These are phyloP conservation scores for Tragelaphus strepsiceros DNA, from an alignment of 2,113 vertebrate genomes.

Conservation along the genomic window DNA sequence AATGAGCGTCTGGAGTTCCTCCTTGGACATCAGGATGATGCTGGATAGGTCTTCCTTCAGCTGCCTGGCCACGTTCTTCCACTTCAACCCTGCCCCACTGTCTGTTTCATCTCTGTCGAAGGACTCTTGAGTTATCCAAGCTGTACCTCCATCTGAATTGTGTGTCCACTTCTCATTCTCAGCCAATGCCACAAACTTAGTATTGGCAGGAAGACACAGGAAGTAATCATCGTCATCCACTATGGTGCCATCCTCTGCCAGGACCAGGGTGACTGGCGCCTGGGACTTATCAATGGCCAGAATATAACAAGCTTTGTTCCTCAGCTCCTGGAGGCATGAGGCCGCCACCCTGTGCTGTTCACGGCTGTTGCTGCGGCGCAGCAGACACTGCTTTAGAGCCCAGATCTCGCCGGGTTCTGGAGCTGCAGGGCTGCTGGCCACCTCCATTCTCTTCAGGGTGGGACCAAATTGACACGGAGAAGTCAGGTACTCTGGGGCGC, in stretches of 20 bases:
- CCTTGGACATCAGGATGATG: constrained; percentile 92
- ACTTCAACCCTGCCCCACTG: constrained; percentile 54
- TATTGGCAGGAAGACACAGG: constrained; percentile 83
- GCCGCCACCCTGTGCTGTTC: constrained; percentile 76
- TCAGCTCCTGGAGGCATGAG: constrained; percentile 76
- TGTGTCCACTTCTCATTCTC: constrained; percentile 86
- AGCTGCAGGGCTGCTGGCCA: rapidly evolving
- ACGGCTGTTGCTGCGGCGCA: constrained; percentile 62
- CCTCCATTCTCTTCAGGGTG: background rate
- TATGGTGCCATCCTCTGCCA: constrained; percentile 94
- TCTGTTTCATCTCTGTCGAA: constrained; percentile 79
- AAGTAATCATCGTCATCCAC: constrained; percentile 93
- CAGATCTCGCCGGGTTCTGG: background rate
- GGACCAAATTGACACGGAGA: background rate
- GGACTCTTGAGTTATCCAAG: constrained; percentile 80
- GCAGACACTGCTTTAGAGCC: constrained; percentile 68
- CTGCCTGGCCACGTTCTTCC: constrained; percentile 85
- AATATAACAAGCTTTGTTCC: constrained; percentile 76
- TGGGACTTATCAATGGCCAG: constrained; percentile 79
- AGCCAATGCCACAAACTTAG: constrained; percentile 77
- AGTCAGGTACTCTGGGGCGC: rapidly evolving
- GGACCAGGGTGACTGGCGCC: constrained; percentile 83
- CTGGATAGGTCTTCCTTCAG: constrained; percentile 87
- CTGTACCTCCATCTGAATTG: constrained; percentile 85
- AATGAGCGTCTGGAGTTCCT: constrained; percentile 90